Base-by-base conservation (phyloP, 1,140 invertebrate genomes). In the Drosophila mayri region DNA sequence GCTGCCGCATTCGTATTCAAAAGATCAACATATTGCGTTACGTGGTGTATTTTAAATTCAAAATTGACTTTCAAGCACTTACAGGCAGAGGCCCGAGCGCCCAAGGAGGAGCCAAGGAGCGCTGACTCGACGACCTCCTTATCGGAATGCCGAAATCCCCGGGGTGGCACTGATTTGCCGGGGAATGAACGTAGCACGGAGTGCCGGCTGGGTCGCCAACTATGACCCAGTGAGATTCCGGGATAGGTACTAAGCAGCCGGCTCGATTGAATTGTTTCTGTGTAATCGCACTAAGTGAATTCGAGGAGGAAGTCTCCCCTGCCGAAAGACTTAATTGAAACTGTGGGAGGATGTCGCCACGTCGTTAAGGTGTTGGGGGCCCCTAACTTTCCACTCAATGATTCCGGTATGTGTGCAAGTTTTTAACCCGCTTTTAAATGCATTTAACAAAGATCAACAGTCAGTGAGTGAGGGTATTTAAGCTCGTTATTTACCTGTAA, bases 21-120 rank as follows among this genome's bases (percentile, higher is more conserved):
- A 88, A 88, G 85, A 88, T 88, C 85, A 88, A 88, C 85, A 90
- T 88, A 88, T 88, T 88, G 85, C 85, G 81, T 88, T 88, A 88
- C 85, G 85, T 88, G 85, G 85, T 81, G 85, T 90, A 90, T 88
- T 88, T 88, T 90, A 90, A 88, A 88, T 90, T 88, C 85, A 85
- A 88, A 88, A 88, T 88, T 88, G 85, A 88, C 85, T 90, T 90
- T 90, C 81, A 77, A 88, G 85, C 81, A 88, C 85, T 88, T 90
- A 85, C 85, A 79, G 68, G 37, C 75, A 35, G 11, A 20, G 49
- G 47, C 30, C 22, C 18, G 41, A 32, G 40, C 30, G 50, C 32
- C 50, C 50, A n/a, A 65, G 28, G 14, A 9, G 18, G 10, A 41
- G 14, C 52, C 22, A 41, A 63, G 38, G 28, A 62, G 60, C 61